These are phyloP conservation scores for Aspidiotus destructor DNA, from an alignment of 2,888 invertebrate species.

Conservation along the genomic window DNA sequence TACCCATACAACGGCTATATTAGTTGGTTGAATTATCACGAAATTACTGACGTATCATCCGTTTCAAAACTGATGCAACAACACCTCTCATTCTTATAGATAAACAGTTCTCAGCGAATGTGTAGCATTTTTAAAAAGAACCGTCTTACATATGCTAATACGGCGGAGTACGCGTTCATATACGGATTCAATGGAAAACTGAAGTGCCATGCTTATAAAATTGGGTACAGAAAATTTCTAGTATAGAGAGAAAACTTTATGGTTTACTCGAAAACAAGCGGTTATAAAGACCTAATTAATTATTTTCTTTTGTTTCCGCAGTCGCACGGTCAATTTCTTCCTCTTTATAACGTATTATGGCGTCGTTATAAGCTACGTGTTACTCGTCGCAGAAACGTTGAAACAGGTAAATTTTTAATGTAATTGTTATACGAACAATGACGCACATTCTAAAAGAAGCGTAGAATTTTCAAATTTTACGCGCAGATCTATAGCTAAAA, in stretches of 20 bases:
- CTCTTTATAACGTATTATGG: constrained; percentile 38
- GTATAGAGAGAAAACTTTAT: no score
- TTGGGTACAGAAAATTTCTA: constrained; percentile 2
- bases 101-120: constrained; percentile 24
- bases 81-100: constrained; percentile 7
- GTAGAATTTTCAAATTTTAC: no score
- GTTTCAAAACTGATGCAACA: not conserved
- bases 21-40: constrained; percentile 9
- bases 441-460: no score
- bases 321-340: constrained; percentile 36
- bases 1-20: constrained; percentile 17
- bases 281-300: no score
- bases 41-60: not conserved
- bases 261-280: no score
- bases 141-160: constrained; percentile 24
- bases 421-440: no score
- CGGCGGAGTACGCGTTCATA: constrained; percentile 28
- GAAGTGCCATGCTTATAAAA: constrained; percentile 15
- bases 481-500: no score
- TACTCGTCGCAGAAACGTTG: constrained; percentile 36
- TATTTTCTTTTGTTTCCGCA: constrained; percentile 32
- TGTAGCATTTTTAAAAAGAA: constrained; percentile 21
- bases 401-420: constrained; percentile 34
- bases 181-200: constrained; percentile 25
- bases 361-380: constrained; percentile 36